Evolutionary conservation across 2,888 invertebrate species (phyloP).

Genomic region (Chamaedrilus cognettii): DNA sequence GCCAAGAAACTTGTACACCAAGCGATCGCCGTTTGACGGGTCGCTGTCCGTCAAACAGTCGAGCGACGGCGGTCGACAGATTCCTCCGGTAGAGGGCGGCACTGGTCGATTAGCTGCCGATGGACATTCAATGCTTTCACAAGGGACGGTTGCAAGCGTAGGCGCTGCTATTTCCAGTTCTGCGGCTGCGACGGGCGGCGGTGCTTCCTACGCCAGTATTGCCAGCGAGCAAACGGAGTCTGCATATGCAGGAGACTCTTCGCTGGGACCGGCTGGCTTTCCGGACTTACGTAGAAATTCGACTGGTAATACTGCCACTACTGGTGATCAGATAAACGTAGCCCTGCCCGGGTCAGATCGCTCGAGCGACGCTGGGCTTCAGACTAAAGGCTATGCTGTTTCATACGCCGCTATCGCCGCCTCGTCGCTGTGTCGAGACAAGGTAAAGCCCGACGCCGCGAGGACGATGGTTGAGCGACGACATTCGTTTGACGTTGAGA

Average conservation of each 20-base stretch:
- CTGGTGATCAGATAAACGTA: neutral
- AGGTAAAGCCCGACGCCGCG: neutral
- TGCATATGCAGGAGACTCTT: too few species aligned
- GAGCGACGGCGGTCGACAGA: too few species aligned
- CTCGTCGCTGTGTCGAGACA: neutral
- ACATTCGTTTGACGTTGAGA: neutral
- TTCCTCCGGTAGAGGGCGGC: too few species aligned
- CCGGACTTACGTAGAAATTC: conserved; percentile 2
- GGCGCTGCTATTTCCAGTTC: neutral
- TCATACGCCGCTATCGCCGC: conserved; percentile 3
- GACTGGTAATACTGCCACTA: neutral
- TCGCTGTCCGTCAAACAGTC: neutral
- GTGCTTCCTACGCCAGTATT: neutral
- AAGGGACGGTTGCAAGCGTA: neutral
- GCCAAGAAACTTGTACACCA: neutral
- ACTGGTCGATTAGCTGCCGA: too few species aligned
- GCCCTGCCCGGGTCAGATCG: neutral
- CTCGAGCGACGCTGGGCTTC: neutral
- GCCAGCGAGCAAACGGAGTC: neutral
- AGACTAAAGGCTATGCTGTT: neutral
- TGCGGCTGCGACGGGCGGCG: neutral
- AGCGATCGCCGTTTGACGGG: neutral
- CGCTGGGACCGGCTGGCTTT: neutral
- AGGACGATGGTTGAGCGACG: neutral
- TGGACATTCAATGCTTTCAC: too few species aligned